phyloP scores from a whole-genome alignment of 2,113 vertebrate genomes.

The Burhinus bistriatus region DNA sequence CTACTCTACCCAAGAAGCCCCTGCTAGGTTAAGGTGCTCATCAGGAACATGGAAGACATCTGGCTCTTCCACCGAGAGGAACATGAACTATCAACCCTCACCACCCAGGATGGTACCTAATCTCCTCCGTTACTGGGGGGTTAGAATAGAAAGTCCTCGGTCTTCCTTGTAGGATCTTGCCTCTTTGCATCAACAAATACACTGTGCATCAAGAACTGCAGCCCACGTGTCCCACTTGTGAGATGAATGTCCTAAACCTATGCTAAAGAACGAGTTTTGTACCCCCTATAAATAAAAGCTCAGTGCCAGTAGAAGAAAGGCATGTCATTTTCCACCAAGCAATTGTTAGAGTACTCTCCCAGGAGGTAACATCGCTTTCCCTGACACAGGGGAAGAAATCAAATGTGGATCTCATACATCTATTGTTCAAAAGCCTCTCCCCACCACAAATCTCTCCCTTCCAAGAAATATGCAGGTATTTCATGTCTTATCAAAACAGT shows the following conservation, averaged over 20 bases:
- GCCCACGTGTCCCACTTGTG: not conserved
- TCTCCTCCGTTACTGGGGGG: rapidly evolving
- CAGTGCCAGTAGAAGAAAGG: not conserved
- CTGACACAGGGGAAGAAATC: not conserved
- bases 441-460: not conserved
- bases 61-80: not conserved
- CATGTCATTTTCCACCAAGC: not conserved
- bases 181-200: not conserved
- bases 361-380: not conserved
- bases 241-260: not conserved
- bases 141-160: not conserved
- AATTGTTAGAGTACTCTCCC: not conserved
- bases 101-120: not conserved
- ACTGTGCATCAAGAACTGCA: not conserved
- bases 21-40: not conserved
- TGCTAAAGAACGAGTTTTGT: not conserved
- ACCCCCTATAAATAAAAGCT: not conserved
- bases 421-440: not conserved
- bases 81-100: not conserved
- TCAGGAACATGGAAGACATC: not conserved
- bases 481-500: not conserved
- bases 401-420: not conserved
- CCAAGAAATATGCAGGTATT: not conserved
- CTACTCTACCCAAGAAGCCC: not conserved
- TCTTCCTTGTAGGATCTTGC: not conserved